Base-by-base conservation (phyloP, 2,113 vertebrate species). In the Oreochromis spilurus region DNA sequence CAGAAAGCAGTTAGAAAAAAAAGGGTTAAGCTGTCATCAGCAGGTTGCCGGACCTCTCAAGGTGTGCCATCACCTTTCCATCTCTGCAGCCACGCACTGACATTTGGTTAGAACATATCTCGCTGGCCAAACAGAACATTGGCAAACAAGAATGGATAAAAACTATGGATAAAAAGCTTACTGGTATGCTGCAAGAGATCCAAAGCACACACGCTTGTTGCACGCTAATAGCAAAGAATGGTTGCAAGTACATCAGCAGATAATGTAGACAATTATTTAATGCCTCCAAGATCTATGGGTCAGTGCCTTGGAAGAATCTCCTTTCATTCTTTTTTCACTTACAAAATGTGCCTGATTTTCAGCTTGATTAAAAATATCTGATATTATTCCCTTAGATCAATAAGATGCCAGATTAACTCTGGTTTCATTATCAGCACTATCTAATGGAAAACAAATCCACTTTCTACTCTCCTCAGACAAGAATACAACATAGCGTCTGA, bases 181-280 rank as follows among this genome's bases (percentile, higher is more conserved):
- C 21, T 72, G 38, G 36, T 43, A 83, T 81, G 31, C 48, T 84
- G 75, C n/a, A 65, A 75, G 38, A 75, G 31, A 87, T 90, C 84
- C 87, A 93, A 93, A 86, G 65, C 50, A 90, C 58, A 92, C 89
- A 92, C n/a, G 36, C 52, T 58, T 82, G 50, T 86, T 81, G 81
- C 86, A 77, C 16, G 31, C 50, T 60, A 75, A 85, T 10, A 84
- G 34, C 84, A 67, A 67, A 24, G 6, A 82, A 67, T 43, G 2
- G 34, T 16, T 58, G 43, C 13, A 65, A 84, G 40, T 10, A 81
- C 31, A 86, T 50, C 24, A 24, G 81, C 29, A 58, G 52, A 77
- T 36, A 40, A 43, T 40, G n/a, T n/a, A 48, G 14, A 12, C 10
- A 53, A 24, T 34, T 60, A 60, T 57, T 87, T 87, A 14, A 14